Percentiles rank a stretch among this genome's conserved stretches.
phyloP scores from a whole-genome alignment of 2,113 vertebrate genomes.

The Lepus timidus region DNA sequence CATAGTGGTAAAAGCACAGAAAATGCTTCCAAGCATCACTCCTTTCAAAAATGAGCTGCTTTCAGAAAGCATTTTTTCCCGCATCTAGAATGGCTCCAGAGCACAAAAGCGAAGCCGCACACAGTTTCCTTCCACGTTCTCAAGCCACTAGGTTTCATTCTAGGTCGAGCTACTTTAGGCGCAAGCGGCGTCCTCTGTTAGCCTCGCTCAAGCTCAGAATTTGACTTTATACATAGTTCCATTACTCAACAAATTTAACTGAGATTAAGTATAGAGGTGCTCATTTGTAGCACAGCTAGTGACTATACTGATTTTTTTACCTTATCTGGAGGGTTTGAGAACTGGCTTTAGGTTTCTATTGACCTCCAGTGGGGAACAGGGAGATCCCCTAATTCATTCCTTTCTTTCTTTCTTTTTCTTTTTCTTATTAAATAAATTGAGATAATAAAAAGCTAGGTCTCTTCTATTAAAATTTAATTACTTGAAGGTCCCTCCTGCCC shows the following conservation, averaged over 20 bases:
- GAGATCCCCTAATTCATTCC: not conserved
- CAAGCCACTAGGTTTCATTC: not conserved
- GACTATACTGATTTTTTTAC: not conserved
- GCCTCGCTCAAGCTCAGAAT: not conserved
- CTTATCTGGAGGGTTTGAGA: not conserved
- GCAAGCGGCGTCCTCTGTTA: constrained; percentile 68
- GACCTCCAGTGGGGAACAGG: not conserved
- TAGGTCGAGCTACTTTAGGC: constrained; percentile 63
- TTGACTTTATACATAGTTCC: not conserved
- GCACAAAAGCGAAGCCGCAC: constrained; percentile 36
- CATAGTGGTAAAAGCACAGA: constrained; percentile 92
- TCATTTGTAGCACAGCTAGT: not conserved
- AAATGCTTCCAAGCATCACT: constrained; percentile 92
- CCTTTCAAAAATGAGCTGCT: constrained; percentile 95
- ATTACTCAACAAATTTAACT: not conserved
- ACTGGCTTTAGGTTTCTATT: not conserved
- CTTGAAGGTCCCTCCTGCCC: not conserved
- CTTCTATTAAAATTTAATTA: constrained; percentile 7
- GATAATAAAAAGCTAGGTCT: not conserved
- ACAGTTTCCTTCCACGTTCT: constrained; percentile 36
- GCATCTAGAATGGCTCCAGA: constrained; percentile 38
- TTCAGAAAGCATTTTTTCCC: constrained; percentile 92
- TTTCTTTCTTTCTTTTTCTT: not conserved
- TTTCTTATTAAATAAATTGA: not conserved
- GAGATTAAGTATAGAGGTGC: not conserved